phyloP scores from a whole-genome alignment of 2,113 vertebrate genomes.

The Sminthopsis crassicaudata region DNA sequence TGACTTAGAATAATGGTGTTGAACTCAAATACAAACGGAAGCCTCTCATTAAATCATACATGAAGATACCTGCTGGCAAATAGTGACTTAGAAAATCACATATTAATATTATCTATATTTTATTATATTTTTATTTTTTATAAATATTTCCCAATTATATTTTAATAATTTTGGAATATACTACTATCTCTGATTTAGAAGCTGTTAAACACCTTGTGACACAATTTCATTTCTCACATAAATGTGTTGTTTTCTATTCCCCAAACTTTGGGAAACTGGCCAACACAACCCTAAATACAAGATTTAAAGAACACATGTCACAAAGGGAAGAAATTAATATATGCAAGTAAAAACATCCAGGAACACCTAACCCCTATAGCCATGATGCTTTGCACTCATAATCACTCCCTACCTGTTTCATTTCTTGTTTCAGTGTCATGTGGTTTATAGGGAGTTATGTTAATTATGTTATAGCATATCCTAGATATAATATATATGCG shows the following conservation, averaged over 20 bases:
- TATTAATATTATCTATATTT: background rate
- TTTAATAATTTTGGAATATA: background rate
- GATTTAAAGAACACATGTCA: background rate
- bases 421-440: background rate
- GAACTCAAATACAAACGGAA: background rate
- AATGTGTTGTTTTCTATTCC: background rate
- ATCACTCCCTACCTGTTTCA: background rate
- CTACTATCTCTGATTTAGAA: background rate
- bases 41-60: background rate
- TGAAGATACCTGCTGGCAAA: background rate
- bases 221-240: background rate
- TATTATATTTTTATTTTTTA: background rate
- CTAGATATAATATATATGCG: no score
- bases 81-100: background rate
- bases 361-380: background rate
- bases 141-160: background rate
- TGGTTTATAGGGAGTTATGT: background rate
- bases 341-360: no score
- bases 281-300: no score
- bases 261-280: background rate
- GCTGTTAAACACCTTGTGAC: no score
- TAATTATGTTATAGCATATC: no score
- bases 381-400: background rate
- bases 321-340: background rate
- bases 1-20: background rate